Evolutionary conservation across 1,140 invertebrate species (phyloP), one percentile per base, ranked within the genome.

Genomic region (Brachionus paranguensis): DNA sequence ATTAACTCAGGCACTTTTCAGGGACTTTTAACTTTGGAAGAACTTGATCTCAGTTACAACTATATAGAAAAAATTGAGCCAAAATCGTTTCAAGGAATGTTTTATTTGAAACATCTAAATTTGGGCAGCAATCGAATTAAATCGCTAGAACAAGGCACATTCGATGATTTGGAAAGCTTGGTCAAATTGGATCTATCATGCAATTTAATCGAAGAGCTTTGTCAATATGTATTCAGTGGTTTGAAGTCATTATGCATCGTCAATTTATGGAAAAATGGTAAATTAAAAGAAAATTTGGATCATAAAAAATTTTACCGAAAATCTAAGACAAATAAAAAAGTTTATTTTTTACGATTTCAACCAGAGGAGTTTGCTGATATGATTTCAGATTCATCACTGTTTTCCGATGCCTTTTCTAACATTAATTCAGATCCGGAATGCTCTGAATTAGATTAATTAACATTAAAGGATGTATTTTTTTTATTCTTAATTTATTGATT

Each of bases 251-350:
- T 76, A 1, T 76, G 72, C 27, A 27, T 0, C 29, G 72, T 76
- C n/a, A 76, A 76, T 76, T 50, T 76, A 50, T 76, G 72, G 72
- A 50, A 50, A 27, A 76, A 76, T 76, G 72, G 27, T 0, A 50
- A 50, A 27, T 53, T 76, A 33, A 11, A 76, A 27, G 43, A 76
- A 17, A n/a, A 41, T 11, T 76, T 76, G 20, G 72, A 76, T 53
- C 41, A 14, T 27, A 76, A 76, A 5, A 50, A 50, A 24, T 76
- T 50, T 76, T 76, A 50, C 33, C 41, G 72, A 14, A 76, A 76
- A 12, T 50, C 45, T 4, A 76, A 76, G 11, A 76, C 41, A 29
- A 45, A 76, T 33, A 76, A 76, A 50, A 76, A 76, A 76, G 41
- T 50, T 50, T 76, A 50, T 76, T 76, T 7, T 50, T 27, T 76